A percentile compares a stretch with the other conserved stretches of the same genome.
Evolutionary conservation across 2,888 invertebrate genomes (phyloP).

Genomic region (Axea sp.): DNA sequence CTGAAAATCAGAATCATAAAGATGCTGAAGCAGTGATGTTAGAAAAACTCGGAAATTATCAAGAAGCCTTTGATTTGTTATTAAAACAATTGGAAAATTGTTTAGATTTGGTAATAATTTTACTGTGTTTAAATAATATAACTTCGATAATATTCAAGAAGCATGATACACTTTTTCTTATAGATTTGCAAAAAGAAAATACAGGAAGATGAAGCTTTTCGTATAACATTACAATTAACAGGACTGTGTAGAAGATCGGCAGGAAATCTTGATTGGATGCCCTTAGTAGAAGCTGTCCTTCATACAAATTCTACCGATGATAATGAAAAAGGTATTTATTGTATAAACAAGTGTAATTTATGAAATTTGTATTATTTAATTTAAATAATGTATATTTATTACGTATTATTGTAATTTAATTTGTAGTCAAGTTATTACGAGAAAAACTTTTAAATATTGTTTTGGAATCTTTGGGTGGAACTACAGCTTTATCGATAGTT

Average conservation of each 20-base stretch:
- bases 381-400: neutral
- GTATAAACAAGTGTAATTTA: neutral
- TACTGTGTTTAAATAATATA: too few relatives aligned
- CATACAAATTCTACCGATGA: slow-evolving; percentile 69
- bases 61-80: slow-evolving; percentile 85
- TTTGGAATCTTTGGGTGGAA: slow-evolving; percentile 76
- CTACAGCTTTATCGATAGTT: slow-evolving; percentile 80
- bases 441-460: slow-evolving; percentile 75
- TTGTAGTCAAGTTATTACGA: slow-evolving; percentile 71
- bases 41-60: slow-evolving; percentile 87
- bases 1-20: slow-evolving; percentile 82
- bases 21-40: slow-evolving; percentile 87
- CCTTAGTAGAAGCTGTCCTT: slow-evolving; percentile 75
- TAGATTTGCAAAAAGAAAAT: slow-evolving; percentile 55
- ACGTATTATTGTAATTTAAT: too few relatives aligned
- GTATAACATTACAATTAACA: slow-evolving; percentile 71
- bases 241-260: slow-evolving; percentile 76
- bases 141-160: too few relatives aligned
- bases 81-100: slow-evolving; percentile 78
- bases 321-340: slow-evolving; percentile 66
- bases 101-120: slow-evolving; percentile 68
- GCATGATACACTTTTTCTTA: too few relatives aligned
- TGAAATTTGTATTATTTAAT: neutral
- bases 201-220: slow-evolving; percentile 70
- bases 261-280: slow-evolving; percentile 77